These are phyloP conservation scores for Beris morrisii DNA, from an alignment of 2,888 invertebrate species.

Conservation along the genomic window DNA sequence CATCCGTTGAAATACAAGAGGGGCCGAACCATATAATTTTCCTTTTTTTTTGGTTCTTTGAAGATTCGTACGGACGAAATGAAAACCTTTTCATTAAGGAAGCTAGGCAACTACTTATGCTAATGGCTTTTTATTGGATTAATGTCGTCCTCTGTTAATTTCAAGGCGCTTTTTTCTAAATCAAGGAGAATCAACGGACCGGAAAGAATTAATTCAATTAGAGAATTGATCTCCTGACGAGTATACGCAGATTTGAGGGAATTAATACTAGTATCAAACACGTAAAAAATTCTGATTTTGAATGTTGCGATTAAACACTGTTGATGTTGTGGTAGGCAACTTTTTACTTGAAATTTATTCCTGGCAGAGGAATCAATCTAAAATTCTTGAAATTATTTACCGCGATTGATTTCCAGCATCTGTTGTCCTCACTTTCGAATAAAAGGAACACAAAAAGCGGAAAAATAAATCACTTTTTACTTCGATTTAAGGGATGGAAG, in stretches of 20 bases:
- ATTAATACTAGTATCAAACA: too few relatives aligned
- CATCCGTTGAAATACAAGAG: not conserved
- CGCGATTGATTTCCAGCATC: too few relatives aligned
- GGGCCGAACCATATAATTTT: not conserved
- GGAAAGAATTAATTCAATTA: slow-evolving; percentile 23
- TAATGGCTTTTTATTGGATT: slow-evolving; percentile 27
- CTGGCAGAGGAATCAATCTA: too few relatives aligned
- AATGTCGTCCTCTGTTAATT: slow-evolving; percentile 28
- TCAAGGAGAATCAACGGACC: slow-evolving; percentile 9
- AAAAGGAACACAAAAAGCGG: too few relatives aligned
- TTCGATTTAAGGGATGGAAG: too few relatives aligned
- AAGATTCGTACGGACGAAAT: not conserved
- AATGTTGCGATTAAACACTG: too few relatives aligned
- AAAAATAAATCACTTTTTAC: too few relatives aligned
- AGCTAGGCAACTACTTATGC: slow-evolving; percentile 23
- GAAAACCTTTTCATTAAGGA: slow-evolving; percentile 21
- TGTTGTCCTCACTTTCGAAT: too few relatives aligned
- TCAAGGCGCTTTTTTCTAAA: slow-evolving; percentile 9
- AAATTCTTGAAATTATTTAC: too few relatives aligned
- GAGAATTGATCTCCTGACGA: slow-evolving; percentile 21
- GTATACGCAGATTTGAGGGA: not conserved
- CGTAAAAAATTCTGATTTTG: too few relatives aligned
- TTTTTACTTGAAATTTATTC: too few relatives aligned
- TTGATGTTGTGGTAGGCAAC: too few relatives aligned
- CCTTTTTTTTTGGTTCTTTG: slow-evolving; percentile 16